Evolutionary conservation across 35 echinoderm and acorn worm genomes (phyloP), one percentile per base, ranked within the genome.

Genomic region (Heliocidaris erythrogramma): DNA sequence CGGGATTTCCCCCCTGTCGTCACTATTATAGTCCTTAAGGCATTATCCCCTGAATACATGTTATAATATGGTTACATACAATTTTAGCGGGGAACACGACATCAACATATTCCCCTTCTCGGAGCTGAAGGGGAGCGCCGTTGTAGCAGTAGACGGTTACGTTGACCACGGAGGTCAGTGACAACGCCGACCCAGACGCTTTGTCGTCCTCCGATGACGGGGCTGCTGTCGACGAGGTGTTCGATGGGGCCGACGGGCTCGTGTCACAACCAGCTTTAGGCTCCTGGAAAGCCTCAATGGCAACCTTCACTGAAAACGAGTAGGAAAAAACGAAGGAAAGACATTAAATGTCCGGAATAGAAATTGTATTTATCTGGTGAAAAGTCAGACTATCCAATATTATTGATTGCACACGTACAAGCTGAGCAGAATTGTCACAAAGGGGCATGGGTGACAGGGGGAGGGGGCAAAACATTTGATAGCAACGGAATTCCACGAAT

Each of bases 151-250:
- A 92, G 5, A 92, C 91, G 5, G 91, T 92, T 10, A 92, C 91
- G 91, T 92, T 92, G 47, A 92, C 49, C 48, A 92, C 91, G 31
- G 91, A 92, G 91, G 50, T 92, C 29, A 92, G 18, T 16, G 91
- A 49, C 47, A 92, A 14, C 13, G 91, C 50, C 29, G 91, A 92
- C 7, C 11, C 17, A 29, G 91, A 52, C 1, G 91, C 91, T 92
- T 59, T 27, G 13, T 24, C 13, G 9, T 53, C 91, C 16, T 11
- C 6, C 48, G 91, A 21, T 52, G 48, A 50, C 91, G 49, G 30
- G 13, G 85, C 11, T 18, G 90, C 49, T 49, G 69, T 84, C n/a
- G 69, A 29, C n/a, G 47, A 89, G 14, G 31, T 89, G 31, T 42
- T 89, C 87, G 47, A 48, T 48, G 47, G n/a, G 12, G 13, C 9